Base-by-base conservation (phyloP, 2,797 vertebrate species). In the Setipinna tenuifilis region DNA sequence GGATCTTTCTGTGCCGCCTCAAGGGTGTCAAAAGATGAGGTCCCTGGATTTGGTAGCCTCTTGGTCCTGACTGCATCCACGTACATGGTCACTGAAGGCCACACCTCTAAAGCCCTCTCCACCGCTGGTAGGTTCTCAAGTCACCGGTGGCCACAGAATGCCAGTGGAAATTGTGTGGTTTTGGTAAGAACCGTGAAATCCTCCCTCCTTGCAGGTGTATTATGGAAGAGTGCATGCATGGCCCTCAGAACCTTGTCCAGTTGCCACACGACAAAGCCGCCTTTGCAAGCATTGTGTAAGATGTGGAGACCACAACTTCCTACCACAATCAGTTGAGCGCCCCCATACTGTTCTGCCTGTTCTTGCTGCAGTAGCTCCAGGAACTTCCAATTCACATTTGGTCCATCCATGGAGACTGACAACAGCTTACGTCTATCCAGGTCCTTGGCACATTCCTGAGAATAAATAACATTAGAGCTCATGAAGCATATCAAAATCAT, bases 331-430 rank as follows among this genome's bases (percentile, higher is more conserved):
- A 85, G 81, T 12, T 85, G 83, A 83, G 82, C 54, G 48, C 85
- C 84, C 46, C 58, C 58, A 80, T 83, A 84, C 23, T 85, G 1
- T 12, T 58, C 83, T 71, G 83, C 25, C n/a, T n/a, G n/a, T n/a
- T n/a, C n/a, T n/a, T n/a, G n/a, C 50, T 88, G 83, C 14, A 88
- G 75, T 12, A 87, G 44, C 14, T 84, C 82, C 28, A 87, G 12
- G 35, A 86, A 84, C 61, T 85, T 86, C 48, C 28, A 83, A 41
- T 83, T 83, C 4, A 87, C 84, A 85, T 85, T 85, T 16, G 82
- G 54, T 2, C 81, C 65, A 78, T 87, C 86, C 82, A 85, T 85
- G 14, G 59, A 75, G 25, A 85, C 41, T 14, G 84, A 81, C 16
- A 81, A 6, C 48, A 85, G 82, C 7, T 41, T 25, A 21, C 41